A percentile compares a stretch with the other conserved stretches of the same genome.
These are phyloP conservation scores for Sclerurus mexicanus DNA, from an alignment of 2,113 vertebrate species.

Conservation along the genomic window DNA sequence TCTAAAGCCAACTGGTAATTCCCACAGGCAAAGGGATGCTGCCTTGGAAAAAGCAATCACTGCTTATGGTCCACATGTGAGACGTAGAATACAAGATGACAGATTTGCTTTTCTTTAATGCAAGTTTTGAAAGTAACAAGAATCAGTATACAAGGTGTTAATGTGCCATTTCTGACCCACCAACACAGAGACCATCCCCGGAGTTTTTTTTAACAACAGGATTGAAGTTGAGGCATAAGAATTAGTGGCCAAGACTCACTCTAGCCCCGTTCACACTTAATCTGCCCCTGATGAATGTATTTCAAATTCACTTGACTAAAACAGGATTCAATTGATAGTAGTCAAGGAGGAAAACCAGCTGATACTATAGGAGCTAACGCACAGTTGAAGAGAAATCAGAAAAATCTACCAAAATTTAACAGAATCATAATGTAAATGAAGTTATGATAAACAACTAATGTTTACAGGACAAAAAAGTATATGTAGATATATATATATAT, in stretches of 20 bases:
- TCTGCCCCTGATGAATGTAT: not conserved
- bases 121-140: too few species aligned
- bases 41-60: rapidly evolving
- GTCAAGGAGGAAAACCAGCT: not conserved
- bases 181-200: rapidly evolving
- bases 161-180: not conserved
- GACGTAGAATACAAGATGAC: rapidly evolving
- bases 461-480: not conserved
- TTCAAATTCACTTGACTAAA: not conserved
- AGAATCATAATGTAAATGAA: rapidly evolving
- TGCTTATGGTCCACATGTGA: rapidly evolving
- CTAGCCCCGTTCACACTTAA: rapidly evolving
- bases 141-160: too few species aligned
- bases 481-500: rapidly evolving
- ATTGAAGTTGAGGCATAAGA: rapidly evolving
- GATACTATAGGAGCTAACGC: too few species aligned
- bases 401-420: too few species aligned
- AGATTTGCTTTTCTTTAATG: not conserved
- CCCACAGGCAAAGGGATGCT: rapidly evolving
- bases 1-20: rapidly evolving
- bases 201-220: rapidly evolving
- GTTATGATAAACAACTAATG: rapidly evolving
- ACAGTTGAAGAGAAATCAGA: not conserved
- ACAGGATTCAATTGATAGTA: not conserved
- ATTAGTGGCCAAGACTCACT: rapidly evolving